Evolutionary conservation across 2,888 invertebrate genomes (phyloP).

Genomic region (Toxonevra muliebris): DNA sequence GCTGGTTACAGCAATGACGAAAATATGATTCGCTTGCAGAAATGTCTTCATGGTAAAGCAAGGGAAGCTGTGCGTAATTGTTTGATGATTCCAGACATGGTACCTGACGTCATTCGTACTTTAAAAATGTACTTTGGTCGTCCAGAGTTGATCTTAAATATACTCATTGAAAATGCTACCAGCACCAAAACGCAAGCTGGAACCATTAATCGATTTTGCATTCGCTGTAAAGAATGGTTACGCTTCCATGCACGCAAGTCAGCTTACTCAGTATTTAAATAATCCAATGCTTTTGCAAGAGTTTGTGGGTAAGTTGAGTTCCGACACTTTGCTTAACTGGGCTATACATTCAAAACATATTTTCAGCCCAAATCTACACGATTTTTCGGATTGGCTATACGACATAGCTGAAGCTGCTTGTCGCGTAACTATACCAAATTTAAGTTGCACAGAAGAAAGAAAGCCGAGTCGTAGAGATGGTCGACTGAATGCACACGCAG

Average conservation of each 20-base stretch:
- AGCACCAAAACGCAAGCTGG: too few relatives aligned
- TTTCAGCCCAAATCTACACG: too few relatives aligned
- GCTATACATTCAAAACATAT: too few relatives aligned
- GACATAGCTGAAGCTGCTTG: too few relatives aligned
- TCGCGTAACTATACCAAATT: too few relatives aligned
- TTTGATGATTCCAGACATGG: conserved; percentile 5
- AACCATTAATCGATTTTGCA: neutral
- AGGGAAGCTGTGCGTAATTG: neutral
- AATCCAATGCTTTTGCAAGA: conserved; percentile 28
- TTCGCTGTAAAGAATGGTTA: conserved; percentile 18
- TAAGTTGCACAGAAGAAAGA: too few relatives aligned
- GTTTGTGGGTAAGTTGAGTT: conserved; percentile 12
- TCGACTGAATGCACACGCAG: too few relatives aligned
- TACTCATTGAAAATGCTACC: too few relatives aligned
- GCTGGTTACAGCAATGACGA: conserved; percentile 8
- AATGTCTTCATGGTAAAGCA: conserved; percentile 1
- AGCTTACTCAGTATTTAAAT: conserved; percentile 22
- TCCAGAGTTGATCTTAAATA: conserved; percentile 1
- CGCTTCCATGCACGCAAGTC: conserved; percentile 18
- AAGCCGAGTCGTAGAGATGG: too few relatives aligned
- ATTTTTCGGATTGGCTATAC: too few relatives aligned
- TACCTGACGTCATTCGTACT: conserved; percentile 1
- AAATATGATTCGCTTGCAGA: conserved; percentile 13
- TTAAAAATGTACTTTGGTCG: conserved; percentile 1
- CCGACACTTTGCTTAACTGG: conserved; percentile 15